Percentiles rank a stretch among this genome's conserved stretches.
Conservation (phyloP, 2,888 invertebrate genomes). For the Sicus ferrugineus region DNA sequence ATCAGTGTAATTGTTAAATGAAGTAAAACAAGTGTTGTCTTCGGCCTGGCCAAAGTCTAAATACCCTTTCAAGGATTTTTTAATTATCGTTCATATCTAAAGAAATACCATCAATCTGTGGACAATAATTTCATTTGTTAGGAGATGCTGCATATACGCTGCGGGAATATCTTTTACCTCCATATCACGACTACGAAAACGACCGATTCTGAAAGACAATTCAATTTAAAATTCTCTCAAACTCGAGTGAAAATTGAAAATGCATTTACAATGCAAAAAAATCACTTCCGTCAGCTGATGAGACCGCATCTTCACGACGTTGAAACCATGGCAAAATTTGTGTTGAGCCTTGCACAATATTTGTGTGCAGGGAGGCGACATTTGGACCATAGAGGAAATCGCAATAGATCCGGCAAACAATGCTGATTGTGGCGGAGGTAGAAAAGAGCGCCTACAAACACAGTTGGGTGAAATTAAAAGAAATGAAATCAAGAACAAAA, state of each 20-base stretch:
- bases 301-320: constrained; percentile 36
- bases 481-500: constrained; percentile 25
- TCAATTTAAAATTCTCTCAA: constrained; percentile 47
- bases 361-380: constrained; percentile 45
- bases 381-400: constrained; percentile 3
- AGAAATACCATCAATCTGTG: constrained; percentile 40
- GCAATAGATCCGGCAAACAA: not conserved
- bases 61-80: too few species aligned
- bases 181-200: constrained; percentile 49
- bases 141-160: constrained; percentile 38
- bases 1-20: too few species aligned
- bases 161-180: constrained; percentile 41
- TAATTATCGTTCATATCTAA: constrained; percentile 42
- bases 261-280: constrained; percentile 50
- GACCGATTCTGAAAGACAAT: constrained; percentile 44
- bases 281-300: constrained; percentile 42
- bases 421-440: not conserved
- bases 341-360: constrained; percentile 48
- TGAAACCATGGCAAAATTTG: constrained; percentile 43
- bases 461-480: constrained; percentile 29
- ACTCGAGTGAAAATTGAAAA: constrained; percentile 53
- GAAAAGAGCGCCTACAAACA: constrained; percentile 12
- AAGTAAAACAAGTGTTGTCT: too few species aligned
- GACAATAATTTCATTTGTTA: constrained; percentile 33
- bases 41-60: too few species aligned